These are phyloP conservation scores for Desmophyllum pertusum DNA, from an alignment of 92 coral and sea anemone species.

Conservation along the genomic window DNA sequence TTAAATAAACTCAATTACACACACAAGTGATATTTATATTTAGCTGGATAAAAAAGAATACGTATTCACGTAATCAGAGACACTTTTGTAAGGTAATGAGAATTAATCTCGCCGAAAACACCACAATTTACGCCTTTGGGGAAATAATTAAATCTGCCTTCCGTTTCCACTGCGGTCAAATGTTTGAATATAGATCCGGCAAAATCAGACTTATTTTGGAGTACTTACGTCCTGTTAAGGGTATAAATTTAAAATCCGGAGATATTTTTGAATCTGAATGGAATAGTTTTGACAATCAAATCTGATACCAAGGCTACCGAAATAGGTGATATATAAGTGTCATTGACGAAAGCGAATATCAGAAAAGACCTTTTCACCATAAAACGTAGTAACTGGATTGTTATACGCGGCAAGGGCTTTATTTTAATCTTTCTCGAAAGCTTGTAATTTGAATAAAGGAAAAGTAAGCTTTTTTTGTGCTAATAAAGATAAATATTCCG, in stretches of 20 bases:
- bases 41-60: conserved; percentile 3
- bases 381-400: not conserved
- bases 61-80: not conserved
- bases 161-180: conserved; percentile 7
- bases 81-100: conserved; percentile 3
- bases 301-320: not conserved
- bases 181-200: conserved; percentile 9
- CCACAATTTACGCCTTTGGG: not conserved
- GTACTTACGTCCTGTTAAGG: not conserved
- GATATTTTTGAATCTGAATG: not conserved
- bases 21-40: conserved; percentile 9
- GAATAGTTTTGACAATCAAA: not conserved
- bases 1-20: not conserved
- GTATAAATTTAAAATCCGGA: not conserved
- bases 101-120: conserved; percentile 24
- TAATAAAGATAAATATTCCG: conserved; percentile 2
- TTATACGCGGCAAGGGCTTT: conserved; percentile 32
- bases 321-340: not conserved
- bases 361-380: not conserved
- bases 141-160: conserved; percentile 11
- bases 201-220: conserved; percentile 14
- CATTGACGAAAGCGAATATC: conserved; percentile 9
- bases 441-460: conserved; percentile 19
- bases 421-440: conserved; percentile 19
- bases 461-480: conserved; percentile 5